Evolutionary conservation across 2,888 invertebrate genomes (phyloP).

Genomic region (Strigamia transsilvanica): DNA sequence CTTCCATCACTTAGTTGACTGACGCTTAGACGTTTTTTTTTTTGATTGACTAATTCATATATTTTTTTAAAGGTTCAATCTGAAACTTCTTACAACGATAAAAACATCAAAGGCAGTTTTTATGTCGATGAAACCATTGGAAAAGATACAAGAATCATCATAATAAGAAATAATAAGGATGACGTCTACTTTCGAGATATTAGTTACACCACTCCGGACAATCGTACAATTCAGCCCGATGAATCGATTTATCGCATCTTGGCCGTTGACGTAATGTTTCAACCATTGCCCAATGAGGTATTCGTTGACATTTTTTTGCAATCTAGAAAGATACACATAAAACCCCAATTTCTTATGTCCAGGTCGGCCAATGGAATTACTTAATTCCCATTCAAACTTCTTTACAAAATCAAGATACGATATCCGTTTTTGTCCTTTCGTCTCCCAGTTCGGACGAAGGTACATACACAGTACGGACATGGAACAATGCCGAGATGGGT

Average conservation of each 20-base stretch:
- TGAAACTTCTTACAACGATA: slow-evolving; percentile 5
- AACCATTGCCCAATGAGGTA: neutral
- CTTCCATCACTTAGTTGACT: too few relatives aligned
- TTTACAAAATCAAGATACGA: neutral
- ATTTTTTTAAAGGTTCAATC: slow-evolving; percentile 6
- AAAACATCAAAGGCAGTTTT: slow-evolving; percentile 65
- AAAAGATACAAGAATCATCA: slow-evolving; percentile 57
- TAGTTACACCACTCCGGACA: neutral
- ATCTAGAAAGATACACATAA: neutral
- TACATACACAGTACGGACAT: neutral
- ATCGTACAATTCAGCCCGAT: neutral
- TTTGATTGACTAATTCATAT: too few relatives aligned
- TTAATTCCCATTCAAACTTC: neutral
- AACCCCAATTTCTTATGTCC: neutral
- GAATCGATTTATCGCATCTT: neutral
- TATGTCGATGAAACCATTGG: slow-evolving; percentile 68
- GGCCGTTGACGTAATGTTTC: neutral
- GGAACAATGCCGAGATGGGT: neutral
- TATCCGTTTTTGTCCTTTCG: neutral
- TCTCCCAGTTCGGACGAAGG: neutral
- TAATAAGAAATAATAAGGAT: neutral
- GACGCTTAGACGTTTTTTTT: too few relatives aligned
- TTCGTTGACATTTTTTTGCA: neutral
- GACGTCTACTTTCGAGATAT: neutral
- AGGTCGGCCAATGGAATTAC: neutral